Conservation (phyloP, 2,797 vertebrate species). For the Neosalanx taihuensis region DNA sequence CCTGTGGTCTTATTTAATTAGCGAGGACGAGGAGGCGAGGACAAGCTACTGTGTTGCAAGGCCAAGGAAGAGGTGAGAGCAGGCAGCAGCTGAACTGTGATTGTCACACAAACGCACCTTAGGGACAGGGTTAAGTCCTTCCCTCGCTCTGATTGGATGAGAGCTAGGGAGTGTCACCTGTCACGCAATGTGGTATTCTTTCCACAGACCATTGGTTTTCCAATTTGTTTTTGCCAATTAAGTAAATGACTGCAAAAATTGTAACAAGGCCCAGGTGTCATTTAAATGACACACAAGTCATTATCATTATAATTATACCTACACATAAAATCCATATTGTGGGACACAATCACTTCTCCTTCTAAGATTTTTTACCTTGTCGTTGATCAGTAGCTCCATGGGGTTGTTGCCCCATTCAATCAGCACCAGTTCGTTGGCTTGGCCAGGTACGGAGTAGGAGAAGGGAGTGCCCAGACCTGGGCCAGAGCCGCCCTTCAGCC, state of each 20-base stretch:
- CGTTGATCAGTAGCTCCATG: conserved; percentile 82
- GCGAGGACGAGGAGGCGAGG: conserved; percentile 15
- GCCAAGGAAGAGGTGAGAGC: conserved; percentile 3
- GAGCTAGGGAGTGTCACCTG: background rate
- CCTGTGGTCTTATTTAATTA: conserved; percentile 22
- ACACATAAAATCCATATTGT: too few relatives aligned
- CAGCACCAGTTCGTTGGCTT: conserved; percentile 83
- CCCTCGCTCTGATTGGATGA: conserved; percentile 18
- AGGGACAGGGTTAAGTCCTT: background rate
- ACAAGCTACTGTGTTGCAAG: conserved; percentile 1
- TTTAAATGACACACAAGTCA: too few relatives aligned
- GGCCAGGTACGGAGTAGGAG: conserved; percentile 81
- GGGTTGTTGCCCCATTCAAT: conserved; percentile 84
- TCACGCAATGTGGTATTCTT: background rate
- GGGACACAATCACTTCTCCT: too few relatives aligned
- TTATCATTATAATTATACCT: too few relatives aligned
- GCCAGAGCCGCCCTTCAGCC: conserved; percentile 74
- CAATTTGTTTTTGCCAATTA: background rate
- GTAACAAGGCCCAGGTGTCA: too few relatives aligned
- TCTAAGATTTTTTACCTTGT: conserved; percentile 63
- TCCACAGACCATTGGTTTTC: background rate
- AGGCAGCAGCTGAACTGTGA: conserved; percentile 1
- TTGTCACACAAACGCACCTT: background rate
- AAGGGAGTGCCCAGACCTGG: conserved; percentile 81
- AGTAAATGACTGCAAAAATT: background rate